Evolutionary conservation across 2,113 vertebrate species (phyloP).

Genomic region (Felis chaus): DNA sequence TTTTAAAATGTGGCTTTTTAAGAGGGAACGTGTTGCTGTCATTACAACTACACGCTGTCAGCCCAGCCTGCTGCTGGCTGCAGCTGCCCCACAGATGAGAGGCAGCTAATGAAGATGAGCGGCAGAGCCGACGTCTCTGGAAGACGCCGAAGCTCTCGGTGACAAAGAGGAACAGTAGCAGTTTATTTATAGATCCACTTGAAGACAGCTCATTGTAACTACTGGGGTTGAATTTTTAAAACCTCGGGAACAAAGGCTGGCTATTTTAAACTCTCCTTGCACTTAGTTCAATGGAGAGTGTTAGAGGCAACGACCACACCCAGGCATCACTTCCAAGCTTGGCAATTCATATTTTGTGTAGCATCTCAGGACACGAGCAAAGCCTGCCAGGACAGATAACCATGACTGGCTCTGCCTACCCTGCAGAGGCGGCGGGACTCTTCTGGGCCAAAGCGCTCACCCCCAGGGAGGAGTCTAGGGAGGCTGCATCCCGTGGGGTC

Average conservation of each 20-base stretch:
- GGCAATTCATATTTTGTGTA: conserved; percentile 58
- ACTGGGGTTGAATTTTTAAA: conserved; percentile 74
- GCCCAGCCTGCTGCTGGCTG: conserved; percentile 72
- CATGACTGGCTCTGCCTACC: background rate
- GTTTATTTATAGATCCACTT: conserved; percentile 86
- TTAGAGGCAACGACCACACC: background rate
- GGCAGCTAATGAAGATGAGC: conserved; percentile 78
- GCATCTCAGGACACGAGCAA: conserved; percentile 7
- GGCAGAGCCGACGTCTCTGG: conserved; percentile 73
- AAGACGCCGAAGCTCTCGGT: conserved; percentile 71
- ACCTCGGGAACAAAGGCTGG: conserved; percentile 70
- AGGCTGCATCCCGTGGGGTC: background rate
- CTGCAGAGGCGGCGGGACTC: background rate
- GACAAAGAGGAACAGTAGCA: conserved; percentile 82
- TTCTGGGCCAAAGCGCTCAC: background rate
- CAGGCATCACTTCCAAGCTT: conserved; percentile 27
- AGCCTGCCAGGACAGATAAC: background rate
- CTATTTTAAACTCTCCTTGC: conserved; percentile 74
- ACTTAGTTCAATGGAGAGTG: conserved; percentile 69
- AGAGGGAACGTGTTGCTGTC: background rate
- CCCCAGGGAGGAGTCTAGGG: background rate
- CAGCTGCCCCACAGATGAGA: conserved; percentile 78
- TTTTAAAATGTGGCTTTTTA: background rate
- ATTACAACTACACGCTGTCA: conserved; percentile 53
- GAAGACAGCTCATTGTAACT: conserved; percentile 82